Evolutionary conservation across 2,888 invertebrate genomes (phyloP).

Genomic region (Autographa pulchrina): DNA sequence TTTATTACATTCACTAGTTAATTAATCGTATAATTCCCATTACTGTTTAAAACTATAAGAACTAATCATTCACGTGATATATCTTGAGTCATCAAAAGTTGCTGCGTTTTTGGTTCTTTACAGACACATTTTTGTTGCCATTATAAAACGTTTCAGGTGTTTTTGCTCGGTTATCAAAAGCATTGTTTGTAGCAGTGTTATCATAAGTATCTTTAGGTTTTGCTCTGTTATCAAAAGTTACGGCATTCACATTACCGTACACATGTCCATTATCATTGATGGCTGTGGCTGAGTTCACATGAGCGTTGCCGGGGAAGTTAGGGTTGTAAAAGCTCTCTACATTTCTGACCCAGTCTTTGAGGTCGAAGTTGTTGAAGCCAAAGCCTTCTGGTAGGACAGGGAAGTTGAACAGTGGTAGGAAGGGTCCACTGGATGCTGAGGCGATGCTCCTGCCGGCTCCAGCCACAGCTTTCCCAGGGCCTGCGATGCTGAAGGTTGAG

Average conservation of each 20-base stretch:
- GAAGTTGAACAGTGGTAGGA: constrained; percentile 69
- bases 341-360: constrained; percentile 71
- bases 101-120: constrained; percentile 21
- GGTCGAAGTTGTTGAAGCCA: constrained; percentile 50
- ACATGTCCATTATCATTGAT: constrained; percentile 76
- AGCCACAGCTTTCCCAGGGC: constrained; percentile 66
- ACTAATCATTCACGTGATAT: constrained; percentile 8
- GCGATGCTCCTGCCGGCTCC: constrained; percentile 72
- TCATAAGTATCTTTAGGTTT: constrained; percentile 39
- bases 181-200: not conserved
- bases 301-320: constrained; percentile 62
- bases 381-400: constrained; percentile 67
- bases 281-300: constrained; percentile 65
- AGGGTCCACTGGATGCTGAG: constrained; percentile 60
- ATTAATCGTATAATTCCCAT: not conserved
- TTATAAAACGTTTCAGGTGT: constrained; percentile 23
- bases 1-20: constrained; percentile 15
- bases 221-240: constrained; percentile 67
- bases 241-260: constrained; percentile 72
- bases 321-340: constrained; percentile 71
- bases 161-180: constrained; percentile 21
- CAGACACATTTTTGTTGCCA: constrained; percentile 27
- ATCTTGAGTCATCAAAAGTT: constrained; percentile 5
- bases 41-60: not conserved
- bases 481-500: constrained; percentile 67